Evolutionary conservation across 1,140 invertebrate genomes (phyloP).

Genomic region (Ips typographus): DNA sequence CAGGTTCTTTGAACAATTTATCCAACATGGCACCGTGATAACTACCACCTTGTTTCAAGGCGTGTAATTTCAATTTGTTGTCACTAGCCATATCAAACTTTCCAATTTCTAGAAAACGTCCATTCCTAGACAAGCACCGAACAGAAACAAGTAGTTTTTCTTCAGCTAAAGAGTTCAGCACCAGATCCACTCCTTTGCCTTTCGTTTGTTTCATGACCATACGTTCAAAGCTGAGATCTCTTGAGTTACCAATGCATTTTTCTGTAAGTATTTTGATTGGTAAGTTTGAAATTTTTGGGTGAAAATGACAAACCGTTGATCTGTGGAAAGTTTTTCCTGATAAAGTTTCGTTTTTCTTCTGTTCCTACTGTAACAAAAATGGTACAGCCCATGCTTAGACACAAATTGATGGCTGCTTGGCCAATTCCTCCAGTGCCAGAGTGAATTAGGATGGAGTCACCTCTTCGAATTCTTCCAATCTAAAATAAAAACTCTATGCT

Average conservation of each 20-base stretch:
- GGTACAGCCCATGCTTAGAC: slow-evolving; percentile 67
- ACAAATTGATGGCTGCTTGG: slow-evolving; percentile 79
- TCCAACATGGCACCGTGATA: slow-evolving; percentile 88
- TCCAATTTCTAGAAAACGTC: slow-evolving; percentile 76
- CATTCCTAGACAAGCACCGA: slow-evolving; percentile 69
- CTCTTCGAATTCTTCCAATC: slow-evolving; percentile 32
- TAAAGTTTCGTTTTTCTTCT: slow-evolving; percentile 72
- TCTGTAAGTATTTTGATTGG: slow-evolving; percentile 29
- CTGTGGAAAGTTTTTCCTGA: slow-evolving; percentile 69
- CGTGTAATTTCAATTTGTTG: slow-evolving; percentile 66
- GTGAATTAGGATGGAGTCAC: slow-evolving; percentile 62
- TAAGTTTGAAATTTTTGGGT: background rate
- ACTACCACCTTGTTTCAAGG: slow-evolving; percentile 81
- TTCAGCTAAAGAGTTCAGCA: slow-evolving; percentile 70
- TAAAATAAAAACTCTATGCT: slow-evolving; percentile 6
- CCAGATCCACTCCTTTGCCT: slow-evolving; percentile 66
- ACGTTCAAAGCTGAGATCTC: slow-evolving; percentile 63
- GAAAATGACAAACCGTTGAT: slow-evolving; percentile 55
- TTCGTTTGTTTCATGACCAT: slow-evolving; percentile 60
- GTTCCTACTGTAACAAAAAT: slow-evolving; percentile 77
- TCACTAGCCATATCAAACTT: slow-evolving; percentile 73
- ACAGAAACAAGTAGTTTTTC: slow-evolving; percentile 72
- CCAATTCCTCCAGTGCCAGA: slow-evolving; percentile 88
- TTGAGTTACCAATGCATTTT: slow-evolving; percentile 62
- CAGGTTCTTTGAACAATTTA: slow-evolving; percentile 61